phyloP scores from a whole-genome alignment of 2,888 invertebrate genomes.

The Nymphalis urticae region DNA sequence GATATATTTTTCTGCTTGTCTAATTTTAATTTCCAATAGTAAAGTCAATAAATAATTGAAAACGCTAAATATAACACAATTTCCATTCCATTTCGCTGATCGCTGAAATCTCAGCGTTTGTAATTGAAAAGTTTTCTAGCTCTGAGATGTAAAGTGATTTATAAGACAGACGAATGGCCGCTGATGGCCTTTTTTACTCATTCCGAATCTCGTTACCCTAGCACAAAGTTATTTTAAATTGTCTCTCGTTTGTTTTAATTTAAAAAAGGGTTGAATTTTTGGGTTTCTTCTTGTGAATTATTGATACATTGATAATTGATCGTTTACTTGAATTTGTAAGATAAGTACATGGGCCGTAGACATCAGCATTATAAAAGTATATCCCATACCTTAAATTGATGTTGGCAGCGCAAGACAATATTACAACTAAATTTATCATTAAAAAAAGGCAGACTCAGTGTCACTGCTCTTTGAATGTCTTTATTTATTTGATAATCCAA shows the following conservation, averaged over 20 bases:
- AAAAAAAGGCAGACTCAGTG: too few relatives aligned
- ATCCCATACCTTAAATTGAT: too few relatives aligned
- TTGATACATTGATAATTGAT: too few relatives aligned
- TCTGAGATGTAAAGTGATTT: slow-evolving; percentile 77
- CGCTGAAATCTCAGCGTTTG: slow-evolving; percentile 56
- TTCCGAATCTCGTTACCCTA: slow-evolving; percentile 54
- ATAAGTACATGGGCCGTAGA: too few relatives aligned
- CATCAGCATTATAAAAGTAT: too few relatives aligned
- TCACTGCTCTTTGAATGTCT: too few relatives aligned
- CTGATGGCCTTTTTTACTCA: slow-evolving; percentile 63
- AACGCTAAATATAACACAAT: slow-evolving; percentile 36
- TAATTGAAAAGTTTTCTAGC: slow-evolving; percentile 78
- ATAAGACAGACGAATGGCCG: slow-evolving; percentile 69
- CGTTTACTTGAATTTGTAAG: too few relatives aligned
- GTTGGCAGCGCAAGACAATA: too few relatives aligned
- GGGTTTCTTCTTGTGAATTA: neutral
- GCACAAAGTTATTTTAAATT: slow-evolving; percentile 38
- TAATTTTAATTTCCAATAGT: neutral
- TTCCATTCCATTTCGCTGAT: slow-evolving; percentile 39
- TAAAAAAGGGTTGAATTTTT: neutral
- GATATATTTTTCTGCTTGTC: neutral
- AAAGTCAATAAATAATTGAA: neutral
- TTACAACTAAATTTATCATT: too few relatives aligned
- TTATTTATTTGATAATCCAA: too few relatives aligned
- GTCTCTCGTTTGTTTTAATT: slow-evolving; percentile 37